Evolutionary conservation across 2,797 vertebrate genomes (phyloP).

Genomic region (Smutsia gigantea): DNA sequence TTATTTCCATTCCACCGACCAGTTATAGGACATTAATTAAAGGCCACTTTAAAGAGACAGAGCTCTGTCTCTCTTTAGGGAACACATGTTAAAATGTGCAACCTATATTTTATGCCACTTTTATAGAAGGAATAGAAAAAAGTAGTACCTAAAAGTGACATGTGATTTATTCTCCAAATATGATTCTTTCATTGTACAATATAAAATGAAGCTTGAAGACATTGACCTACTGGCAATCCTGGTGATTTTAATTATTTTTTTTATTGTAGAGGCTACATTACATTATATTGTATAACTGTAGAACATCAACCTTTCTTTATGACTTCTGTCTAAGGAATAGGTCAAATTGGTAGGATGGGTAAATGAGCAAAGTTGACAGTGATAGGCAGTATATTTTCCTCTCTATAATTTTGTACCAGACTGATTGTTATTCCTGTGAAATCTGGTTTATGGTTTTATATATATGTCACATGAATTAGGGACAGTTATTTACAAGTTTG

Average conservation of each 20-base stretch:
- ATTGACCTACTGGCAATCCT: background rate
- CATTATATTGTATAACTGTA: conserved; percentile 20
- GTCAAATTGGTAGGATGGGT: conserved; percentile 34
- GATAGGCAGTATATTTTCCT: conserved; percentile 19
- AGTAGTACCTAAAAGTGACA: background rate
- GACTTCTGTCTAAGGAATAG: conserved; percentile 20
- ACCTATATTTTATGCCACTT: conserved; percentile 28
- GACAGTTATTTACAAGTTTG: background rate
- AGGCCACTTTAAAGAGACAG: background rate
- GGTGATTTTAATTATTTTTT: conserved; percentile 50
- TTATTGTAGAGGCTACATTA: conserved; percentile 35
- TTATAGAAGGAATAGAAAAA: conserved; percentile 47
- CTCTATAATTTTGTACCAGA: conserved; percentile 46
- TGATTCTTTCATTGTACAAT: conserved; percentile 11
- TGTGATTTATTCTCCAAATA: conserved; percentile 21
- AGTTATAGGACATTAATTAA: conserved; percentile 37
- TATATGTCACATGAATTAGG: background rate
- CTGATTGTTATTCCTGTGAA: conserved; percentile 9
- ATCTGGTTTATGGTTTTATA: conserved; percentile 21
- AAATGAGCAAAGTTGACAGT: conserved; percentile 43
- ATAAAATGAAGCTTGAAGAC: conserved; percentile 59
- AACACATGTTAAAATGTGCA: conserved; percentile 16
- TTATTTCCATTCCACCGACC: background rate
- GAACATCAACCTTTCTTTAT: conserved; percentile 19
- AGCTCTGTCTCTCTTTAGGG: conserved; percentile 1